Base-by-base conservation (phyloP, 2,113 vertebrate species). In the Rissa tridactyla region DNA sequence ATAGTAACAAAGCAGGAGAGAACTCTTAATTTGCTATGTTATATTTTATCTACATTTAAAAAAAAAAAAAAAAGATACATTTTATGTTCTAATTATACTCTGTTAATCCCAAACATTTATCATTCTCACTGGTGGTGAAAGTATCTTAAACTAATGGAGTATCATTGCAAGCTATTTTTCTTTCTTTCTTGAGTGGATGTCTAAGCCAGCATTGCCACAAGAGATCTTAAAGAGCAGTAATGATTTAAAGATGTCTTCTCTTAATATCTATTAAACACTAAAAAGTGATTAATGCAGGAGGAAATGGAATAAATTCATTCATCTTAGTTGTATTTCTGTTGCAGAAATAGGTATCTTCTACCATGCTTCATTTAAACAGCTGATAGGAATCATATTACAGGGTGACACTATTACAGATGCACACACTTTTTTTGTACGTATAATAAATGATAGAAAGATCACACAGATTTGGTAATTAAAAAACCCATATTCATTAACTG, bases 241-340 rank as follows among this genome's bases (percentile, higher is more conserved):
- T 88, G 60, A 90, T 68, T 91, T 75, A 78, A 93, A 81, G n/a
- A 88, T 75, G 27, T 68, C 68, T 86, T 95, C 66, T 93, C 3
- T 73, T 88, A 78, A 34, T 68, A 83, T 22, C 82, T 73, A 9
- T 86, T 90, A 68, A 86, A 73, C 29, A 78, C 4, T 78, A 61
- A 64, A 64, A 88, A 73, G 27, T 71, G 38, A 68, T 92, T 85
- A 51, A 86, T 58, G 47, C 29, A 75, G 57, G 36, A 86, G 26
- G 30, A 95, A 84, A 92, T 75, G 2, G 44, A 88, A 54, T 52
- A 80, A 51, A 2, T 75, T 66, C 1, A 72, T 91, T 89, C 27
- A 71, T 92, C 34, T 75, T 51, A 69, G 64, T 23, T 71, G 26
- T 15, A 57, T 57, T 94, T 90, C 60, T 90, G 19, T 18, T 81